Evolutionary conservation across 64 coral and sea anemone species (phyloP).

Genomic region (Actinia equina): DNA sequence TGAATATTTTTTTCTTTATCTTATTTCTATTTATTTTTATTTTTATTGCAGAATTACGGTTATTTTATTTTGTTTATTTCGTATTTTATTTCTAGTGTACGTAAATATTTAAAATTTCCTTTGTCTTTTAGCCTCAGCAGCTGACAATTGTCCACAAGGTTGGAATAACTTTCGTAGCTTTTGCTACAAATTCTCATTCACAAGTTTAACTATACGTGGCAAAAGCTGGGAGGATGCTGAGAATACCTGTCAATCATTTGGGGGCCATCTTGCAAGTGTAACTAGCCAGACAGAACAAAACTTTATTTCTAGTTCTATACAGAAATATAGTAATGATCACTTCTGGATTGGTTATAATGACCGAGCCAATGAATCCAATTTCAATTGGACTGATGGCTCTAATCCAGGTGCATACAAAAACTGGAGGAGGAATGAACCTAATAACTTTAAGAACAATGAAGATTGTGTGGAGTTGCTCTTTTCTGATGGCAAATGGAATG

Average conservation of each 20-base stretch:
- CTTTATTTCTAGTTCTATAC: conserved; percentile 33
- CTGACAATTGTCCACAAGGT: conserved; percentile 23
- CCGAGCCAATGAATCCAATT: conserved; percentile 52
- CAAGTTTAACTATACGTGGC: conserved; percentile 39
- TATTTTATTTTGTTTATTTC: too few relatives aligned
- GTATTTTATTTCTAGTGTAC: not conserved
- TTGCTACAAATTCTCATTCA: conserved; percentile 43
- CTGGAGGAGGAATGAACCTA: conserved; percentile 65
- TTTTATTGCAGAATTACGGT: too few relatives aligned
- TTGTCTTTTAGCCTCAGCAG: not conserved
- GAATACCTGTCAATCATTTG: conserved; percentile 28
- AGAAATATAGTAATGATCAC: not conserved
- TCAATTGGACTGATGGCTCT: conserved; percentile 58
- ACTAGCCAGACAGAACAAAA: conserved; percentile 44
- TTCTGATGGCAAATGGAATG: conserved; percentile 46
- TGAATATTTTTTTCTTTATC: too few relatives aligned
- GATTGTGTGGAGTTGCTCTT: conserved; percentile 64
- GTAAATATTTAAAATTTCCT: not conserved
- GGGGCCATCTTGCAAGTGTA: conserved; percentile 50
- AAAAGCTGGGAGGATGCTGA: conserved; percentile 62
- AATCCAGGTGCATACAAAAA: conserved; percentile 26
- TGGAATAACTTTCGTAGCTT: conserved; percentile 40
- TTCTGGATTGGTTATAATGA: conserved; percentile 74
- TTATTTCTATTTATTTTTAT: too few relatives aligned
- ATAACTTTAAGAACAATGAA: conserved; percentile 47